Evolutionary conservation across 2,113 vertebrate genomes (phyloP).

Genomic region (Scartelaos histophorus): DNA sequence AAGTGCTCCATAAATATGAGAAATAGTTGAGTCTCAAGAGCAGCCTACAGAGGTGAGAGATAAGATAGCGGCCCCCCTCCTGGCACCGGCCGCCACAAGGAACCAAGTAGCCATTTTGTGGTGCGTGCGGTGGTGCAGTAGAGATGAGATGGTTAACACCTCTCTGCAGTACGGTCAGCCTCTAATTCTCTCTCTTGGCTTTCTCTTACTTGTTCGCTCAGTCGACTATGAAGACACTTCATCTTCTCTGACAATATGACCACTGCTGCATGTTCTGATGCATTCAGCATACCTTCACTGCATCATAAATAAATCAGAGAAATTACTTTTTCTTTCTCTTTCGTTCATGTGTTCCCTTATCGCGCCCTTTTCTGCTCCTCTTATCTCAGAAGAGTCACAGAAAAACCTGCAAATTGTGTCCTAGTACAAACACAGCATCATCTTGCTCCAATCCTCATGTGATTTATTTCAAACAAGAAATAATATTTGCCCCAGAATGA

Average conservation of each 20-base stretch:
- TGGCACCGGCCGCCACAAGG: slow-evolving; percentile 58
- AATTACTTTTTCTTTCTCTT: slow-evolving; percentile 83
- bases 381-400: slow-evolving; percentile 73
- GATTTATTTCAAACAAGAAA: slow-evolving; percentile 65
- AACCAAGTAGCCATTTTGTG: slow-evolving; percentile 77
- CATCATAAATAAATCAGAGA: slow-evolving; percentile 99
- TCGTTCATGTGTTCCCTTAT: slow-evolving; percentile 64
- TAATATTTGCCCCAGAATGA: slow-evolving; percentile 67
- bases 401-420: slow-evolving; percentile 66
- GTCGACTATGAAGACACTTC: slow-evolving; percentile 92
- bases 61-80: slow-evolving; percentile 55
- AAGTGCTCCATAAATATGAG: slow-evolving; percentile 58
- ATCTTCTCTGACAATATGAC: slow-evolving; percentile 96
- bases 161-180: slow-evolving; percentile 67
- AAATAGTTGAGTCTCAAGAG: slow-evolving; percentile 64
- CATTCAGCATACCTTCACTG: slow-evolving; percentile 95
- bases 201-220: slow-evolving; percentile 77
- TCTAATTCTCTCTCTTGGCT: slow-evolving; percentile 65
- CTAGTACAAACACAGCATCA: slow-evolving; percentile 48
- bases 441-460: slow-evolving; percentile 52
- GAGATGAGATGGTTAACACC: slow-evolving; percentile 89
- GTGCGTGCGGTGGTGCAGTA: slow-evolving; percentile 70
- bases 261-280: slow-evolving; percentile 93
- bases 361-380: slow-evolving; percentile 48
- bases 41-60: slow-evolving; percentile 57